A percentile compares a stretch with the other conserved stretches of the same genome.
phyloP scores from a whole-genome alignment of 1,140 invertebrate species.

The Trissolcus basalis region DNA sequence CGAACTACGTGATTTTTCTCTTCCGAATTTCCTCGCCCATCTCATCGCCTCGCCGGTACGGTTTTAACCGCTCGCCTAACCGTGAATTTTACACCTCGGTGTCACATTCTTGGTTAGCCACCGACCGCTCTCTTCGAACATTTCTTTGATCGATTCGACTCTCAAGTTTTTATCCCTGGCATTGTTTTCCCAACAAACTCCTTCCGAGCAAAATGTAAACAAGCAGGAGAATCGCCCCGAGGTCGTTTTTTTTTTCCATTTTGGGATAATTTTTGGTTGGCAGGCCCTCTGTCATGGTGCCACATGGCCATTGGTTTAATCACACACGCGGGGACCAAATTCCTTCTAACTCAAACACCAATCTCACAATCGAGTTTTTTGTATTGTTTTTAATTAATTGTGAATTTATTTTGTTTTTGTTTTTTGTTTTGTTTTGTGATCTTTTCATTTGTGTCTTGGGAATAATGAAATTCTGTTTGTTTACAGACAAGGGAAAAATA shows the following conservation, averaged over 20 bases:
- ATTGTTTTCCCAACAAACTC: neutral
- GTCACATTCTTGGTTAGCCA: conserved; percentile 63
- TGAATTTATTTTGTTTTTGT: neutral
- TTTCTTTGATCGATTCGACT: neutral
- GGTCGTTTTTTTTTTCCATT: neutral
- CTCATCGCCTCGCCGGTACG: too few species aligned
- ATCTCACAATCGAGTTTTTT: too few species aligned
- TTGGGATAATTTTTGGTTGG: neutral
- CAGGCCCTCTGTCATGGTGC: conserved; percentile 41
- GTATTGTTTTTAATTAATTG: neutral
- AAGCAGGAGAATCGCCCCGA: too few species aligned
- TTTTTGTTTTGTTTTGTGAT: neutral
- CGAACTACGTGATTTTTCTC: neutral
- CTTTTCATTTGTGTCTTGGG: neutral
- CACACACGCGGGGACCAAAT: too few species aligned
- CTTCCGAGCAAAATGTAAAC: too few species aligned
- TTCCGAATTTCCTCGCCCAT: neutral
- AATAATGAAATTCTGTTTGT: conserved; percentile 24
- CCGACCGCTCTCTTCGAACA: neutral
- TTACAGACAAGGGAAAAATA: conserved; percentile 60
- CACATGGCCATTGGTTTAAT: conserved; percentile 41
- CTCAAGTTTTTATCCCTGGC: neutral
- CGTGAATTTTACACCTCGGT: neutral
- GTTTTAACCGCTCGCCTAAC: too few species aligned
- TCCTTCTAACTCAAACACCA: too few species aligned